Conservation (phyloP, 2,888 invertebrate genomes). For the Epicampocera succincta region DNA sequence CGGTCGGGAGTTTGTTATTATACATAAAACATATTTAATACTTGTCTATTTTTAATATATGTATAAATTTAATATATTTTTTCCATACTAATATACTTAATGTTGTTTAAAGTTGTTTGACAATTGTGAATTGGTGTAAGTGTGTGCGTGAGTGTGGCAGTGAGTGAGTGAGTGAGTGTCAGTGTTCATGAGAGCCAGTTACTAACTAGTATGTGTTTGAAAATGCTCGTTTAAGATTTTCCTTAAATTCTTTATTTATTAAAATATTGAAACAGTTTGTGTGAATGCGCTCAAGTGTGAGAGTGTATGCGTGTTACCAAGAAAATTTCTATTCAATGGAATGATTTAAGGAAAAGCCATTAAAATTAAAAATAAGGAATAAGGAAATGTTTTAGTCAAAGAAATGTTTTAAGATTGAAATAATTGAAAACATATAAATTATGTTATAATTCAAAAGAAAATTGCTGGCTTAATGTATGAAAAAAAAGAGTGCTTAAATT, state of each 20-base stretch:
- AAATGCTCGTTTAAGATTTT: slow-evolving; percentile 64
- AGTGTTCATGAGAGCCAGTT: background rate
- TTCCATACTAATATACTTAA: slow-evolving; percentile 10
- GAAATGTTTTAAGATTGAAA: slow-evolving; percentile 5
- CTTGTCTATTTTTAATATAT: slow-evolving; percentile 15
- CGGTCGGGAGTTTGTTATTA: slow-evolving; percentile 61
- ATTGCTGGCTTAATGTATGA: too few species aligned
- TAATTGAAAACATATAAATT: background rate
- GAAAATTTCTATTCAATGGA: slow-evolving; percentile 30
- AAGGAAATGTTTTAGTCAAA: too few species aligned
- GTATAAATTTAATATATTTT: slow-evolving; percentile 23
- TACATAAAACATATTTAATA: slow-evolving; percentile 57
- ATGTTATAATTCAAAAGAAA: background rate
- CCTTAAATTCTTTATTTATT: slow-evolving; percentile 35
- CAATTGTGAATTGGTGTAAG: slow-evolving; percentile 10
- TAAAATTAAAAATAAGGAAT: slow-evolving; percentile 9
- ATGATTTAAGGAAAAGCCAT: slow-evolving; percentile 21
- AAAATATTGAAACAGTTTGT: slow-evolving; percentile 31
- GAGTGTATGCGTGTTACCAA: slow-evolving; percentile 35
- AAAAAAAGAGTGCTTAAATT: too few species aligned
- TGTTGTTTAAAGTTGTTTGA: slow-evolving; percentile 18
- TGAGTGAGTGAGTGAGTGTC: background rate
- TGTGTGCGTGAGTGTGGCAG: slow-evolving; percentile 50
- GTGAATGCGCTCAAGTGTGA: slow-evolving; percentile 4
- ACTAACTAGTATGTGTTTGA: slow-evolving; percentile 24